Base-by-base conservation (phyloP, 2,888 invertebrate species). In the Beris morrisii region DNA sequence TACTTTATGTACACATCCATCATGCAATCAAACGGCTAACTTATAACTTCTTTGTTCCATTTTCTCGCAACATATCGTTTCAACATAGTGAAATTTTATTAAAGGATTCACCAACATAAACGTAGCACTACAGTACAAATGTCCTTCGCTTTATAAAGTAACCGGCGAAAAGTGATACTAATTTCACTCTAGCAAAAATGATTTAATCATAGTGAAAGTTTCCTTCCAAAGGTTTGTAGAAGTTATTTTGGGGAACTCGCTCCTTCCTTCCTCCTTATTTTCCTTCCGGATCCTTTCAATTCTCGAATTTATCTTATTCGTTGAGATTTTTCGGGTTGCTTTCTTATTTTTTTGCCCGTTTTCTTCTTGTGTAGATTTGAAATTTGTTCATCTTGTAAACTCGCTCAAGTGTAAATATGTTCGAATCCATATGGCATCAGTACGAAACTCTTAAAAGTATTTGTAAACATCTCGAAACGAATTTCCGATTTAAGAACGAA, bases 381-480 rank as follows among this genome's bases (percentile, higher is more conserved):
- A 58, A 59, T 32, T 15, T 56, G 7, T 44, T 12, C 43, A 56
- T 43, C 44, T n/a, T 56, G 5, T 7, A 48, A 32, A 32, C 6
- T 46, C 32, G 12, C 13, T 32, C 32, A 50, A 48, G 59, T 59
- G 59, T 48, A 59, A 59, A 59, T 59, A 48, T 32, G 44, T 46
- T 31, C 32, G 12, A 12, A 59, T 32, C 46, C 59, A 59, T 13
- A 59, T 59, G 48, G n/a, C 44, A 48, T 13, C 32, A 59, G 48
- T 46, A 22, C 13, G 31, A 12, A 1, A n/a, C 11, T 48, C 48
- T 48, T 63, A 53, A 63, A 43, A 43, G 43, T 63, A 48, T 63
- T 63, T 63, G 63, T 63, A 63, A 63, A 63, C 53, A 63, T 43
- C 63, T 63, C 38, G 46, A 63, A 63, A 63, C 53, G 63, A 63